Conservation (phyloP, 2,113 vertebrate genomes). For the Bubo scandiacus region DNA sequence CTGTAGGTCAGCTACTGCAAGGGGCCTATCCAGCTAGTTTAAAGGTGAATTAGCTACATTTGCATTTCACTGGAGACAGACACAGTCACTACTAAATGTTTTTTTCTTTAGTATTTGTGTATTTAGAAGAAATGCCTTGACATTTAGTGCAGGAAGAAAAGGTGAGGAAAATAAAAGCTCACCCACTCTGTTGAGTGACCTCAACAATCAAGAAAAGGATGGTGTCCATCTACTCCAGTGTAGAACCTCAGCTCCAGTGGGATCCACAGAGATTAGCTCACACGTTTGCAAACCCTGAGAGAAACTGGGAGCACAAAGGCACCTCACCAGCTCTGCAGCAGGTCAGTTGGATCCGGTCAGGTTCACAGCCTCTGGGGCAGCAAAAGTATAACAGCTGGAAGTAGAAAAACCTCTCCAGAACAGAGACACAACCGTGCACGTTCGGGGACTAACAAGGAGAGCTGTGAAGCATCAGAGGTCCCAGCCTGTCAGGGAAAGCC, state of each 20-base stretch:
- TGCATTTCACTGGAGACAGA: neutral
- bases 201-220: neutral
- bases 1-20: neutral
- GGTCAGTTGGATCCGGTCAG: neutral
- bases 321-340: neutral
- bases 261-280: neutral
- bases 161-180: neutral
- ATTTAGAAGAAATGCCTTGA: neutral
- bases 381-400: neutral
- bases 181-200: neutral
- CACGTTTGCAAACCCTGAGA: rapidly evolving
- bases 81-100: too few relatives aligned
- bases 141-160: neutral
- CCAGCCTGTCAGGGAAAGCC: neutral
- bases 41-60: neutral
- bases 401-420: neutral
- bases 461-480: neutral
- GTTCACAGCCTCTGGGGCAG: neutral
- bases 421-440: neutral
- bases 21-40: neutral
- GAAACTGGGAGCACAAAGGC: neutral
- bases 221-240: neutral
- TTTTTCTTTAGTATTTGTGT: too few relatives aligned
- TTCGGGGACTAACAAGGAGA: neutral
- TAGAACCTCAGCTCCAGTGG: neutral